Conservation (phyloP, 2,888 invertebrate species). For the Amphipyra tragopoginis region DNA sequence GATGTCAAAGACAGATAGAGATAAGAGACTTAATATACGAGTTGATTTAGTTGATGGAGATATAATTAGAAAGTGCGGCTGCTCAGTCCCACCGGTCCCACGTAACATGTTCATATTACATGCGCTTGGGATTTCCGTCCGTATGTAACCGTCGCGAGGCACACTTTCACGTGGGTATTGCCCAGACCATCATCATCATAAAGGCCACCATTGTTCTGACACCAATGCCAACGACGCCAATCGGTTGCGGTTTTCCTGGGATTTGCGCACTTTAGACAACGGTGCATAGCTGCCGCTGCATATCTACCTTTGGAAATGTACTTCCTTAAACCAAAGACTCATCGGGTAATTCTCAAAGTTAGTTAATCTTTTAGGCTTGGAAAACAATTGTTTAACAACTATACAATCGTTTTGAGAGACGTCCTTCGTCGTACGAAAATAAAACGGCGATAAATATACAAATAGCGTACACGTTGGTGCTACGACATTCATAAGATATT, state of each 20-base stretch:
- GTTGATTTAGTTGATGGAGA: slow-evolving; percentile 36
- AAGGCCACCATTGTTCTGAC: slow-evolving; percentile 54
- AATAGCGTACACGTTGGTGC: slow-evolving; percentile 27
- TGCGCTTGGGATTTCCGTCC: slow-evolving; percentile 74
- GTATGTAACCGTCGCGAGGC: slow-evolving; percentile 64
- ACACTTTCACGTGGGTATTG: slow-evolving; percentile 81
- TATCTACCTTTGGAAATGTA: slow-evolving; percentile 7
- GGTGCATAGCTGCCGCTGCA: slow-evolving; percentile 1
- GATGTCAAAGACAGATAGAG: slow-evolving; percentile 33
- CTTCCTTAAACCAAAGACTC: slow-evolving; percentile 4
- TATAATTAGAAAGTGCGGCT: slow-evolving; percentile 69
- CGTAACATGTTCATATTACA: slow-evolving; percentile 66
- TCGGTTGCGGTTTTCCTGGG: slow-evolving; percentile 64
- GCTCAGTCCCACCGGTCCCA: slow-evolving; percentile 60
- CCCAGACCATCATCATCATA: slow-evolving; percentile 65
- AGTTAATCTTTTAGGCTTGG: neutral
- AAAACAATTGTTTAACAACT: slow-evolving; percentile 12
- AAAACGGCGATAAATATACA: slow-evolving; percentile 42
- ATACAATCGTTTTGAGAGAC: slow-evolving; percentile 12
- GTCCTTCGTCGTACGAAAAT: slow-evolving; percentile 24
- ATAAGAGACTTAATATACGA: slow-evolving; percentile 32
- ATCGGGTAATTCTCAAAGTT: slow-evolving; percentile 3
- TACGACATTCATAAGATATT: slow-evolving; percentile 47
- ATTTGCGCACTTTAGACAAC: slow-evolving; percentile 28
- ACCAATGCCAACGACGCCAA: slow-evolving; percentile 16